Base-by-base conservation (phyloP, 53 echinoderm and acorn worm genomes). In the Paelopatides confundens region DNA sequence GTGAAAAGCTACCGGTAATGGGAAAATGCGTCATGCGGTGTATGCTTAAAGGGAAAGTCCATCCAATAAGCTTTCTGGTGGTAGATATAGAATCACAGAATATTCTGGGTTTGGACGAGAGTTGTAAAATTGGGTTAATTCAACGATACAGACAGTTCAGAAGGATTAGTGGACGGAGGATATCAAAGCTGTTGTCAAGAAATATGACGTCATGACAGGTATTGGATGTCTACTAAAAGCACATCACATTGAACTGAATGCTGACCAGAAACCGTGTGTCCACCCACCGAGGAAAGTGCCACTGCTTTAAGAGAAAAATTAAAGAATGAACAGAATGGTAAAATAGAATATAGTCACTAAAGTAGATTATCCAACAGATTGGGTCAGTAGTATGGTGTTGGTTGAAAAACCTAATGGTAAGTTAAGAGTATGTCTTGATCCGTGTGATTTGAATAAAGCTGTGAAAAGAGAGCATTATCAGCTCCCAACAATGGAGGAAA, bases 391-490 rank as follows among this genome's bases (percentile, higher is more conserved):
- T 10, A n/a, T n/a, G n/a, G n/a, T n/a, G n/a, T n/a, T n/a, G n/a
- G n/a, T n/a, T n/a, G n/a, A n/a, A n/a, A n/a, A 92, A 87, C 31
- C 30, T 29, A 83, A 84, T 66, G 88, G 88, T 0, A 84, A 51
- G 62, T 21, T 76, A 58, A 53, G 85, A 14, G 13, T 88, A 9
- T 87, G 85, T 51, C 66, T 88, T 0, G 88, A 85, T 66, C 88
- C 85, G 1, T 65, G 62, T 33, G 81, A 92, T 29, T 64, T 92
- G 12, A 92, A 92, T 62, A 13, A 23, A 86, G 92, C 85, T 9
- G 46, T 92, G 8, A 88, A 88, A 48, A 48, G 88, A 52, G 58
- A 85, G 30, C 92, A 88, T 76, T 88, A 88, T 31, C 92, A 88
- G 26, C 71, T 66, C 13, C 88, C 85, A 7, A 88, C 88, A 33